Evolutionary conservation across 1,140 invertebrate species (phyloP).

Genomic region (Musca domestica): DNA sequence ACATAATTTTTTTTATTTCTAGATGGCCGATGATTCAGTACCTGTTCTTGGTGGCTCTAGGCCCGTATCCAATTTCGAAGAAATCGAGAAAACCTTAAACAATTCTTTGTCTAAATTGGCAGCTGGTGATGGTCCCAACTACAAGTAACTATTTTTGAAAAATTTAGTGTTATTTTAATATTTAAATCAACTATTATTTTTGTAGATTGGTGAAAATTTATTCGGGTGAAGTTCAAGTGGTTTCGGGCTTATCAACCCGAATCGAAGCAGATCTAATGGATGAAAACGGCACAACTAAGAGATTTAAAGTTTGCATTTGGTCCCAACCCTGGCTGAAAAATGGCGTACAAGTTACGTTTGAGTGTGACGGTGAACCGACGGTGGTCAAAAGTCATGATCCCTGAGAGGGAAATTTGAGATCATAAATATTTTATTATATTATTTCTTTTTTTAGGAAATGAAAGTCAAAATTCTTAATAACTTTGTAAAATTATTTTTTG

Average conservation of each 20-base stretch:
- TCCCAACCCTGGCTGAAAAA: conserved; percentile 19
- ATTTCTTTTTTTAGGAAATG: too few relatives aligned
- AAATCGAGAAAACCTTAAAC: conserved; percentile 27
- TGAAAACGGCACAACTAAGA: conserved; percentile 28
- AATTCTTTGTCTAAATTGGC: conserved; percentile 28
- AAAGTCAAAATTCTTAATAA: too few relatives aligned
- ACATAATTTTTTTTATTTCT: neutral
- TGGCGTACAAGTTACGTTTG: conserved; percentile 30
- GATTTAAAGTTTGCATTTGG: conserved; percentile 37
- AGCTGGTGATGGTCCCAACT: conserved; percentile 30
- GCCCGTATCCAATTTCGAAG: conserved; percentile 17
- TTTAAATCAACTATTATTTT: neutral
- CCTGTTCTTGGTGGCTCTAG: neutral
- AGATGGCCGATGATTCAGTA: neutral
- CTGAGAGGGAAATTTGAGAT: neutral
- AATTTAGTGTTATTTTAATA: neutral
- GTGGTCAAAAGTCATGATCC: conserved; percentile 19
- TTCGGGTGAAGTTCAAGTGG: conserved; percentile 33
- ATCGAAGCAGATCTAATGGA: conserved; percentile 36
- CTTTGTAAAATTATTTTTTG: too few relatives aligned
- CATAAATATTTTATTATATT: too few relatives aligned
- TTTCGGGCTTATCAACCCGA: conserved; percentile 28
- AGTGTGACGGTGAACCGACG: conserved; percentile 31
- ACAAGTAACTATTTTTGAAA: conserved; percentile 27
- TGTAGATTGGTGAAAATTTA: conserved; percentile 33